Evolutionary conservation across 1,140 invertebrate species (phyloP).

Genomic region (Trichoplusia ni): DNA sequence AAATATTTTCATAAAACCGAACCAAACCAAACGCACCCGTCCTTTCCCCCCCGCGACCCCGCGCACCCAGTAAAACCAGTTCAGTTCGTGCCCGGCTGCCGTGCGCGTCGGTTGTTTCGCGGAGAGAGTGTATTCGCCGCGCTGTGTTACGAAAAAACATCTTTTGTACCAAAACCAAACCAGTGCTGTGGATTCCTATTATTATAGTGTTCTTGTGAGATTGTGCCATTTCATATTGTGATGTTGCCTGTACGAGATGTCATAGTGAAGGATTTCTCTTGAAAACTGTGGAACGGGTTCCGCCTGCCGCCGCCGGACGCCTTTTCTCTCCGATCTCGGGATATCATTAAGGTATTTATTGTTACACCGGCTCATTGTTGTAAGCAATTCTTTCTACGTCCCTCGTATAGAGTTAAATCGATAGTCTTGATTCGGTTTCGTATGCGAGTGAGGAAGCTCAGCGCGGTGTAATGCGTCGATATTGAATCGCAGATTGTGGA

Average conservation of each 20-base stretch:
- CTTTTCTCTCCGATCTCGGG: slow-evolving; percentile 75
- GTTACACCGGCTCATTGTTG: slow-evolving; percentile 79
- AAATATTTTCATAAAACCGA: slow-evolving; percentile 81
- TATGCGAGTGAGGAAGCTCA: slow-evolving; percentile 46
- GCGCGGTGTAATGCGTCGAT: slow-evolving; percentile 56
- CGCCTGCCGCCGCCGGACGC: slow-evolving; percentile 70
- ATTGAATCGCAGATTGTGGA: slow-evolving; percentile 59
- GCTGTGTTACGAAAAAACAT: slow-evolving; percentile 77
- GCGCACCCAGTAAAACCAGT: slow-evolving; percentile 72
- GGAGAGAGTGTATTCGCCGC: slow-evolving; percentile 43
- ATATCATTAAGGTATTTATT: slow-evolving; percentile 82
- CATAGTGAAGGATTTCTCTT: slow-evolving; percentile 75
- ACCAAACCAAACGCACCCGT: slow-evolving; percentile 75
- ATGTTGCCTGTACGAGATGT: slow-evolving; percentile 68
- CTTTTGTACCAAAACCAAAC: slow-evolving; percentile 71
- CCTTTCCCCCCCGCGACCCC: slow-evolving; percentile 48
- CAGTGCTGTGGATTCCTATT: slow-evolving; percentile 70
- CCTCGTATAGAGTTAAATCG: slow-evolving; percentile 73
- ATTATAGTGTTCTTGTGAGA: slow-evolving; percentile 69
- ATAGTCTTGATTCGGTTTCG: slow-evolving; percentile 63
- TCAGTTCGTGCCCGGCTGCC: slow-evolving; percentile 76
- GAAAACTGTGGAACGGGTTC: slow-evolving; percentile 68
- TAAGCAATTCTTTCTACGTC: slow-evolving; percentile 75
- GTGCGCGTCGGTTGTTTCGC: slow-evolving; percentile 63
- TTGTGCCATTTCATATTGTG: slow-evolving; percentile 71